Percentiles rank a stretch among this genome's conserved stretches.
Conservation (phyloP, 2,888 invertebrate genomes). For the Halictus ligatus region DNA sequence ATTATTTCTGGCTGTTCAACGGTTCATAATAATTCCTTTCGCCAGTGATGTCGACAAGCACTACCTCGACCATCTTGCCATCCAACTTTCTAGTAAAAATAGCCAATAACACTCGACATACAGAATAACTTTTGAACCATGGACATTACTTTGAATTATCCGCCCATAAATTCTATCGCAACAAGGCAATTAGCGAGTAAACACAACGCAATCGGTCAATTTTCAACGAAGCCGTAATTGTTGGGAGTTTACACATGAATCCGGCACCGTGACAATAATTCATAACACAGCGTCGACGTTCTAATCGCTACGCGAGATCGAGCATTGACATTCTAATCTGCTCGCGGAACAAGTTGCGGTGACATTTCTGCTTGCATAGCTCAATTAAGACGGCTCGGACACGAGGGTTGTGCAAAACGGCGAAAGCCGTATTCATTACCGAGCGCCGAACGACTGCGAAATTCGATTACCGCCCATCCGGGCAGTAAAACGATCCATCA, state of each 20-base stretch:
- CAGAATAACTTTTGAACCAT: too few relatives aligned
- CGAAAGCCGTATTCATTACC: slow-evolving; percentile 8
- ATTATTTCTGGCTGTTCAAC: too few relatives aligned
- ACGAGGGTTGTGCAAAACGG: not conserved
- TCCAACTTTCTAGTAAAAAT: too few relatives aligned
- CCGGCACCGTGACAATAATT: not conserved
- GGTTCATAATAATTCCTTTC: too few relatives aligned
- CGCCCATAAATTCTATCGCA: not conserved
- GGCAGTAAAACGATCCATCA: slow-evolving; percentile 26
- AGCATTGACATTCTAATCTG: slow-evolving; percentile 8
- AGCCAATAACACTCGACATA: too few relatives aligned
- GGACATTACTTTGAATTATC: not conserved
- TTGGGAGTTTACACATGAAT: not conserved
- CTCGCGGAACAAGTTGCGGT: not conserved
- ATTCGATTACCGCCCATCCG: slow-evolving; percentile 9
- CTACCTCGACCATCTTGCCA: too few relatives aligned
- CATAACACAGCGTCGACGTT: not conserved
- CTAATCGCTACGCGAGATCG: not conserved
- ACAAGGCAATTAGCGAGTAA: not conserved
- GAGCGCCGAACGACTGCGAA: not conserved
- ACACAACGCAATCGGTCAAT: not conserved
- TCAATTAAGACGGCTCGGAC: slow-evolving; percentile 12
- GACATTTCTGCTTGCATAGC: slow-evolving; percentile 8
- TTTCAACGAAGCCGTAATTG: not conserved
- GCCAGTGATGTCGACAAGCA: too few relatives aligned